phyloP scores from a whole-genome alignment of 2,113 vertebrate species.

The Protomyctophum bolini region DNA sequence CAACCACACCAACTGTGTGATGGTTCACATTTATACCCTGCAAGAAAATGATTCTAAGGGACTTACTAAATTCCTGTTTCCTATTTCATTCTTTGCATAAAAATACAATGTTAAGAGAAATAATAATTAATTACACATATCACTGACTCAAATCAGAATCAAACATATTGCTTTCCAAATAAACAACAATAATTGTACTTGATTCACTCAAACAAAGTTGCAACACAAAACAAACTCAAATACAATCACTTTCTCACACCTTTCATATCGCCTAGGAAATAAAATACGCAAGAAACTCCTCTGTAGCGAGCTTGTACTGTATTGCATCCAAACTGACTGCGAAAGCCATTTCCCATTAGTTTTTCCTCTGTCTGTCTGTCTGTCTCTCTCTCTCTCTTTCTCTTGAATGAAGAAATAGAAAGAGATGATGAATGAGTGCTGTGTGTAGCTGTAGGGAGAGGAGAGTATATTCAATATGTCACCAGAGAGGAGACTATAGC shows the following conservation, averaged over 20 bases:
- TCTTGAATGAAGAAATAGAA: constrained; percentile 17
- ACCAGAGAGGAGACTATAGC: too few relatives aligned
- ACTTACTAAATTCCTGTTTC: too few relatives aligned
- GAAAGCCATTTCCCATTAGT: constrained; percentile 52
- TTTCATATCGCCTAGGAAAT: not conserved
- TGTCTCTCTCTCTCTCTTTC: constrained; percentile 28
- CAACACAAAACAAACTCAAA: not conserved
- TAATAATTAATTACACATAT: not conserved
- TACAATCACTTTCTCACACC: constrained; percentile 3
- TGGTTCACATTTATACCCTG: too few relatives aligned
- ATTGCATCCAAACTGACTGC: constrained; percentile 62
- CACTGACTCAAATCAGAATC: too few relatives aligned
- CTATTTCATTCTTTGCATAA: too few relatives aligned
- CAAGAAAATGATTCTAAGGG: too few relatives aligned
- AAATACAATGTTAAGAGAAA: too few relatives aligned
- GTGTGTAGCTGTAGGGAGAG: constrained; percentile 56
- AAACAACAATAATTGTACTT: not conserved
- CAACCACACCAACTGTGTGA: not conserved
- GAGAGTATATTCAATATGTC: too few relatives aligned
- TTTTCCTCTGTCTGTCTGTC: constrained; percentile 7
- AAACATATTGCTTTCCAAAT: not conserved
- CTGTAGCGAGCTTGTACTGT: constrained; percentile 52
- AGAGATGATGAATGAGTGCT: constrained; percentile 72
- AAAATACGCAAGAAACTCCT: constrained; percentile 25
- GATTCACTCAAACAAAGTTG: constrained; percentile 3